Percentiles rank a stretch among this genome's conserved stretches.
Conservation (phyloP, 2,797 vertebrate species). For the Manis javanica region DNA sequence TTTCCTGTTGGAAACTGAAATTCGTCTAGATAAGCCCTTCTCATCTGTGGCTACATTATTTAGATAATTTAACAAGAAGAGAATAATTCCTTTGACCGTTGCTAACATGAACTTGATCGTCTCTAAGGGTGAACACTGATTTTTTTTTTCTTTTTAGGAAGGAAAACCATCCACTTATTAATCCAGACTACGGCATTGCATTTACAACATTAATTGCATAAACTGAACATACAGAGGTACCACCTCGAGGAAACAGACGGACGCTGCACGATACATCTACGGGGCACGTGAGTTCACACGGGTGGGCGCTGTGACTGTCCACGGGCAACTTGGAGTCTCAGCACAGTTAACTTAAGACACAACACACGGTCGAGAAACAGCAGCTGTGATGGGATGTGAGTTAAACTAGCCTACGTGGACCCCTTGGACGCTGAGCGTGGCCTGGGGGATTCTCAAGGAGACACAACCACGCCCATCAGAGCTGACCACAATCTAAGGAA, state of each 20-base stretch:
- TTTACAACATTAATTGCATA: slow-evolving; percentile 93
- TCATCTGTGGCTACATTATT: slow-evolving; percentile 71
- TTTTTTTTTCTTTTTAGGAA: slow-evolving; percentile 85
- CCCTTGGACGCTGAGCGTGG: slow-evolving; percentile 77
- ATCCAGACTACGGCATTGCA: slow-evolving; percentile 94
- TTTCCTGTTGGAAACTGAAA: slow-evolving; percentile 71
- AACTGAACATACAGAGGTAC: slow-evolving; percentile 92
- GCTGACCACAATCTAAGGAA: slow-evolving; percentile 86
- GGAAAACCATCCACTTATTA: slow-evolving; percentile 91
- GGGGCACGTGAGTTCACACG: slow-evolving; percentile 87
- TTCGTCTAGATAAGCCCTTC: slow-evolving; percentile 75
- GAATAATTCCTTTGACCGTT: slow-evolving; percentile 69
- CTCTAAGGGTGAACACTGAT: slow-evolving; percentile 84
- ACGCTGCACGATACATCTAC: slow-evolving; percentile 88
- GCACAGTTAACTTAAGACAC: slow-evolving; percentile 90
- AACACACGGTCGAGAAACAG: slow-evolving; percentile 86
- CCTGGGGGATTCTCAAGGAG: slow-evolving; percentile 71
- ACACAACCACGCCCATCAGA: slow-evolving; percentile 89
- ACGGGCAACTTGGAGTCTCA: slow-evolving; percentile 78
- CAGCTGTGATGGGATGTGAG: slow-evolving; percentile 86
- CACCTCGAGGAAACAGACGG: slow-evolving; percentile 90
- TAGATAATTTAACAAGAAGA: slow-evolving; percentile 80
- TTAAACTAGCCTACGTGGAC: slow-evolving; percentile 79
- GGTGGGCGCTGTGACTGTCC: slow-evolving; percentile 69
- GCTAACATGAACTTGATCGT: slow-evolving; percentile 77